phyloP scores from a whole-genome alignment of 2,888 invertebrate species.

The Dascillus cervinus region DNA sequence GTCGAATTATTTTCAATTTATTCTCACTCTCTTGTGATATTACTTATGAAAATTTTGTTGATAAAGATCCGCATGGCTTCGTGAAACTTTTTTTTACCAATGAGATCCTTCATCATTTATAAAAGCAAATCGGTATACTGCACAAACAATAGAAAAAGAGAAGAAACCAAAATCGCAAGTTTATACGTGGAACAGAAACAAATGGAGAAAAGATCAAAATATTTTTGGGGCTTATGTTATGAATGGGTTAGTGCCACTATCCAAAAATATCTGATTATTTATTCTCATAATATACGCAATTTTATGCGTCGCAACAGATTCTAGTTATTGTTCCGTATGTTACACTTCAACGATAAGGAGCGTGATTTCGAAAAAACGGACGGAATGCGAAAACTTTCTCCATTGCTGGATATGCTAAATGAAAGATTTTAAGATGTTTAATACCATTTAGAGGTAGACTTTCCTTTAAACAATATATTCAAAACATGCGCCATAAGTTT shows the following conservation, averaged over 20 bases:
- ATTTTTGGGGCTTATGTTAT: slow-evolving; percentile 1
- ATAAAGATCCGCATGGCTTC: no score
- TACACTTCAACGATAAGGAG: slow-evolving; percentile 3
- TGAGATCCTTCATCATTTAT: no score
- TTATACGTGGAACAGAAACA: neutral
- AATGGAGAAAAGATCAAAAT: neutral
- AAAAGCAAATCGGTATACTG: slow-evolving; percentile 1
- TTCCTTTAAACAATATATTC: slow-evolving; percentile 19
- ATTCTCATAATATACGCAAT: neutral
- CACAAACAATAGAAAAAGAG: neutral
- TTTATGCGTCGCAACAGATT: slow-evolving; percentile 3
- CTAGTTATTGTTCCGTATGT: slow-evolving; percentile 3
- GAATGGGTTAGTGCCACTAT: slow-evolving; percentile 1
- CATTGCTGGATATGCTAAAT: slow-evolving; percentile 16
- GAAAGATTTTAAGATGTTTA: slow-evolving; percentile 16
- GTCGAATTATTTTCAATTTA: no score
- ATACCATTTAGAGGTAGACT: slow-evolving; percentile 16
- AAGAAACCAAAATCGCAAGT: neutral
- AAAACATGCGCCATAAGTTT: slow-evolving; percentile 19
- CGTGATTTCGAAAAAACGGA: neutral
- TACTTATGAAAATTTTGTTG: no score
- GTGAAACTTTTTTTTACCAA: no score
- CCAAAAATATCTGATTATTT: neutral
- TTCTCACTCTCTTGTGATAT: no score
- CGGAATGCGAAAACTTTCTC: slow-evolving; percentile 16